Base-by-base conservation (phyloP, 2,888 invertebrate species). In the Drosophila colorata region DNA sequence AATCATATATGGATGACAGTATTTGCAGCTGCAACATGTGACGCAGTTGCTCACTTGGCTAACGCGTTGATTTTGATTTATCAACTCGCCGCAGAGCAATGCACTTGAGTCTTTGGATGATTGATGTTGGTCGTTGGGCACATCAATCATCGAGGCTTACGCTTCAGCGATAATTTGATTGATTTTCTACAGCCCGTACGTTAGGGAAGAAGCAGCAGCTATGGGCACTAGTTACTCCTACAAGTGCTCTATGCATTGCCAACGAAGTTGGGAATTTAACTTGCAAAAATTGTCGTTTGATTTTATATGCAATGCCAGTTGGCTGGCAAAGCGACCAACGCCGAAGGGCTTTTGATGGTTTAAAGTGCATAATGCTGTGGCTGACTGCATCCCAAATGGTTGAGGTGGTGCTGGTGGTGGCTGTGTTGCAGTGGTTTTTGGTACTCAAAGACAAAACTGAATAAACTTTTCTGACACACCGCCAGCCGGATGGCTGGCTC, bases 341-440 rank as follows among this genome's bases (percentile, higher is more conserved):
- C 16, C 43, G 40, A 60, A 38, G 52, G 23, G 33, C 49, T 37
- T 18, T 41, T 16, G 2, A 56, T 49, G 16, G 46, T 43, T 63
- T 63, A 69, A 86, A 83, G 76, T 82, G 88, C 88, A 78, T 53
- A 56, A 53, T 59, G 41, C 38, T 61, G 69, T 47, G 57, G 52
- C 43, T n/a, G 59, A 16, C 44, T 69, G 69, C 66, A 69, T 44
- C 31, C 23, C 5, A 64, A 58, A 69, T 57, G 43, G 28, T 46
- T 55, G 28, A 58, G 35, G 25, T 28, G 49, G 25, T 28, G 31
- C 28, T 20, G 35, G 41, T 25, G 63, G 55, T 35, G 52, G n/a
- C 56, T 48, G 60, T 40, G 63, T 57, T 65, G 46, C 68, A 57
- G 69, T 69, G 63, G 70, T 56, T 59, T 61, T 28, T 40, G 20